Evolutionary conservation across 2,113 vertebrate genomes (phyloP), one percentile per base, ranked within the genome.

Genomic region (Pseudopipra pipra): DNA sequence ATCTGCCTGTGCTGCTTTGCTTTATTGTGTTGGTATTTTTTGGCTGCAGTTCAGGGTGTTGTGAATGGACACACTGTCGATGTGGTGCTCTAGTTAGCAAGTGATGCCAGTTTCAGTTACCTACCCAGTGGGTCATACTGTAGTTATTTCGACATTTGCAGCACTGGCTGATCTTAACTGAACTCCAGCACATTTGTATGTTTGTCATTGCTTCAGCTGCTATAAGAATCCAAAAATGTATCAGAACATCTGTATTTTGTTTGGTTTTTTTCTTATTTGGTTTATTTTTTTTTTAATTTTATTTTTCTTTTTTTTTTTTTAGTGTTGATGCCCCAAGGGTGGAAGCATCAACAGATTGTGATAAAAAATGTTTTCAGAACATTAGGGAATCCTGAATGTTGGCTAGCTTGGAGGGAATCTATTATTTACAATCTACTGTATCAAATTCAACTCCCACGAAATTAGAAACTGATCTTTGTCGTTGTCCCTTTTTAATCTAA

Each of bases 341-440:
- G 72, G 94, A 83, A 88, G 77, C 2, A 25, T 61, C 63, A 68
- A 61, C 92, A 85, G 49, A 85, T 33, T 65, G 74, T 85, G 68
- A 90, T 92, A 87, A 86, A 87, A 94, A 94, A 61, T 83, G 21
- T 85, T 92, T 84, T 82, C 85, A 55, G 85, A 96, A 75, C 77
- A 65, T 91, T 89, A 93, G 82, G 77, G 80, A 72, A 74, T 83
- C 78, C 54, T 89, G 73, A 86, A 85, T 0, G 0, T 58, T 93
- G 61, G 58, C 87, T 96, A 77, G 51, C 87, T 96, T 8, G 1
- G 70, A 96, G 84, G 75, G 58, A 92, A 97, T 95, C 94, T 97
- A 81, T 97, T 97, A 97, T 96, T 96, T 97, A 96, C 91, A 93
- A 87, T 91, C 84, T 84, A 91, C 95, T 96, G 78, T 95, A 96